Conservation (phyloP, 2,797 vertebrate species). For the Channa striata region DNA sequence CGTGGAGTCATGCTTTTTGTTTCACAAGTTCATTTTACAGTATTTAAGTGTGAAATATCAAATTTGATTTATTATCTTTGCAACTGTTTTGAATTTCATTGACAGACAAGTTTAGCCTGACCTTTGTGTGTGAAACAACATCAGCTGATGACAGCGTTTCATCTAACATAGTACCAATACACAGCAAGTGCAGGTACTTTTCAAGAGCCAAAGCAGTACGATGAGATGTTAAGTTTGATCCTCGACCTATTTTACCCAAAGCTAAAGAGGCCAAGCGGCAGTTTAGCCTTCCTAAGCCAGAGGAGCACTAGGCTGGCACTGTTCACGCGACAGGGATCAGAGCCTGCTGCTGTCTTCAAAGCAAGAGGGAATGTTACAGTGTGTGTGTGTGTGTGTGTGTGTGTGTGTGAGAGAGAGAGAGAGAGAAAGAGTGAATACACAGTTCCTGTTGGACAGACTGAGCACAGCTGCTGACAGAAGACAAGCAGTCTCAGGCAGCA, state of each 20-base stretch:
- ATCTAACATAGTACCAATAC: conserved; percentile 9
- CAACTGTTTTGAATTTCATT: conserved; percentile 1
- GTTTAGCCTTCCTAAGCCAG: conserved; percentile 67
- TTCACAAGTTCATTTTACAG: conserved; percentile 4
- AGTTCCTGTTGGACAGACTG: conserved; percentile 71
- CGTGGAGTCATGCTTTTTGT: not conserved
- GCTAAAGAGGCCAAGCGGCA: conserved; percentile 63
- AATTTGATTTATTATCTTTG: not conserved
- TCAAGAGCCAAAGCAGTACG: conserved; percentile 35
- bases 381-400: conserved; percentile 50
- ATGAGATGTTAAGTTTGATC: conserved; percentile 59
- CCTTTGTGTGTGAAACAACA: not conserved
- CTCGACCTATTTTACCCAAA: conserved; percentile 67
- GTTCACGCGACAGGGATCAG: conserved; percentile 73
- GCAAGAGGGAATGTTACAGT: conserved; percentile 58
- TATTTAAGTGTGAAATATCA: conserved; percentile 13
- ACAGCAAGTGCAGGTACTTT: conserved; percentile 1
- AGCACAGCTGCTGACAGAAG: conserved; percentile 78
- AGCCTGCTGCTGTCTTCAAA: conserved; percentile 77
- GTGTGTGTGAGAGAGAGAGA: conserved; percentile 33
- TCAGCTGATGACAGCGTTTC: not conserved
- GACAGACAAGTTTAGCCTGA: not conserved
- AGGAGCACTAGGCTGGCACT: conserved; percentile 69
- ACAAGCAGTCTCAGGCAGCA: conserved; percentile 62
- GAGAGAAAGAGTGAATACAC: conserved; percentile 45